These are phyloP conservation scores for Panagrolaimus sp. DNA, from an alignment of 1,140 invertebrate species.

Conservation along the genomic window DNA sequence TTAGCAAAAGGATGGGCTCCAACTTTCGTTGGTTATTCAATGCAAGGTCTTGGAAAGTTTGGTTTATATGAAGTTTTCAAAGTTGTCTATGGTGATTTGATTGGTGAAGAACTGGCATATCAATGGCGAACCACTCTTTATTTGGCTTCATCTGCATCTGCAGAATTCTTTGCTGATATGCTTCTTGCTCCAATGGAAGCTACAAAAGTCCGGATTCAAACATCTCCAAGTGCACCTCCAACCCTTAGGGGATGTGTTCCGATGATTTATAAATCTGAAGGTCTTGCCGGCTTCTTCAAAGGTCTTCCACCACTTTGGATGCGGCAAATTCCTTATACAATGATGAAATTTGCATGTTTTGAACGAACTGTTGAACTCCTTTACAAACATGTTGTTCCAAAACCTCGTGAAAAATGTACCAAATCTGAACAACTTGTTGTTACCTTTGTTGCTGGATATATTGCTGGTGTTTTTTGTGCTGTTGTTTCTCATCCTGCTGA, in stretches of 20 bases:
- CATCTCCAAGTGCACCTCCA: conserved; percentile 82
- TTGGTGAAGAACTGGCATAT: conserved; percentile 90
- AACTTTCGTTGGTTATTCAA: conserved; percentile 92
- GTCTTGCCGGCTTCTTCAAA: conserved; percentile 63
- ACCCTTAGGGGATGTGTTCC: conserved; percentile 83
- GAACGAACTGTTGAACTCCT: conserved; percentile 91
- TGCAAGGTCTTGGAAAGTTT: conserved; percentile 71
- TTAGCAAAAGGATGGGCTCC: conserved; percentile 95
- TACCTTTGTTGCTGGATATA: conserved; percentile 94
- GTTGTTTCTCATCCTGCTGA: conserved; percentile 98
- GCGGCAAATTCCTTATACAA: conserved; percentile 98
- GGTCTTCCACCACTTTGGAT: conserved; percentile 88
- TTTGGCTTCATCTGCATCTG: conserved; percentile 86
- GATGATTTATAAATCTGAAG: conserved; percentile 69
- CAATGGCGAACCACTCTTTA: conserved; percentile 87
- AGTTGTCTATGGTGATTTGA: conserved; percentile 73
- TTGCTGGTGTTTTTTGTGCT: conserved; percentile 98
- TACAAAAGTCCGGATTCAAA: conserved; percentile 94
- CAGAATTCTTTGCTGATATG: conserved; percentile 99
- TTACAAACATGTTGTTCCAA: conserved; percentile 86
- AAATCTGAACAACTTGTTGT: conserved; percentile 92
- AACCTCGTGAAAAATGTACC: conserved; percentile 80
- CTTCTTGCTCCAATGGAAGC: conserved; percentile 95
- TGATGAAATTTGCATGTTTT: conserved; percentile 99
- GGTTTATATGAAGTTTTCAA: conserved; percentile 78